Base-by-base conservation (phyloP, 2,797 vertebrate species). In the Alca torda region DNA sequence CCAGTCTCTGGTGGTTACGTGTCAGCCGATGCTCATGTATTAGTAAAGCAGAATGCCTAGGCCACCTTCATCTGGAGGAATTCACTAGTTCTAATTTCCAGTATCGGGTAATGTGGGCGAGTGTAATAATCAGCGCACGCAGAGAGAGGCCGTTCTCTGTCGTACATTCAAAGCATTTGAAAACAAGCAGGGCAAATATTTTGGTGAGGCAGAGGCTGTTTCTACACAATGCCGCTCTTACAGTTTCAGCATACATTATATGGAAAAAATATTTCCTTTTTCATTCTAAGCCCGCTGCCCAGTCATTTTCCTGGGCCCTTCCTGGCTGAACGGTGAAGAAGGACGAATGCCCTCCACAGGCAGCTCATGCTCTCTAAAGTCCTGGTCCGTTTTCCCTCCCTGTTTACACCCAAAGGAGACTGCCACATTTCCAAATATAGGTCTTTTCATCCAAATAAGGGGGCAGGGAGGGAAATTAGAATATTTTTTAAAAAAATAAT, bases 21-120 rank as follows among this genome's bases (percentile, higher is more conserved):
- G 10, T 1, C 48, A 26, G 2, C 64, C 3, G 3, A 2, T 2
- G 20, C 41, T 39, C 59, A 0, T 0, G 9, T 1, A 1, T 1
- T 16, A n/a, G 35, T 7, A 9, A 12, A 30, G 33, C 51, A 31
- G 11, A 31, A 41, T 0, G 2, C 1, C 60, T 5, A 5, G 37
- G 23, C 7, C 9, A 2, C 41, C n/a, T 41, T 18, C 2, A 2
- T 0, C 69, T 3, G 5, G 26, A 45, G 39, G 53, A 57, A 35
- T 6, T 21, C 50, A 6, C 11, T 0, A 3, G 23, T 6, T 37
- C 57, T 15, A 2, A 12, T 11, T 23, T 4, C 45, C 64, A 21
- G 2, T 4, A 0, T 1, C 2, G 2, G 37, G 24, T 43, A 30
- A 8, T 18, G 18, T 1, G 23, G 16, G 19, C 3, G 19, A 70